Percentiles rank a stretch among this genome's conserved stretches.
These are phyloP conservation scores for Apantesis nais DNA, from an alignment of 2,888 invertebrate genomes.

Conservation along the genomic window DNA sequence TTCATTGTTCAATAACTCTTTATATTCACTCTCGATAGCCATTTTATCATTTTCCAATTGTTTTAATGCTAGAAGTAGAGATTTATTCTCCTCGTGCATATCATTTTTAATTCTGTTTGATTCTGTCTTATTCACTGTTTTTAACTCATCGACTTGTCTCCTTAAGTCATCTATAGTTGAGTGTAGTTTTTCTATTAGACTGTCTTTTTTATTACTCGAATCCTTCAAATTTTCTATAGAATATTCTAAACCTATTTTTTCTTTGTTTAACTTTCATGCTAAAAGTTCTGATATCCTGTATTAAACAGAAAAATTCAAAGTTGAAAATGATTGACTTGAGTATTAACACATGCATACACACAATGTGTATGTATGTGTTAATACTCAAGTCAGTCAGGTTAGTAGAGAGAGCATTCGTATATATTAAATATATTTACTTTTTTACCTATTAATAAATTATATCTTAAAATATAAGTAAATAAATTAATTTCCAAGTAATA, in stretches of 20 bases:
- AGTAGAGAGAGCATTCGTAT: too few relatives aligned
- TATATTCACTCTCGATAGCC: conserved; percentile 76
- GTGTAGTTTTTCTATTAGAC: conserved; percentile 55
- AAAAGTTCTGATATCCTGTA: too few relatives aligned
- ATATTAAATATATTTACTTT: too few relatives aligned
- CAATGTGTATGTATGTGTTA: too few relatives aligned
- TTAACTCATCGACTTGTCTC: conserved; percentile 57
- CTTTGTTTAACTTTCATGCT: conserved; percentile 65
- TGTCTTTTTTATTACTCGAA: conserved; percentile 64
- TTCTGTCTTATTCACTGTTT: conserved; percentile 52
- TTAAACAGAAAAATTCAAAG: too few relatives aligned
- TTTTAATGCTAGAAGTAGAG: conserved; percentile 68
- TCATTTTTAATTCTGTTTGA: conserved; percentile 57
- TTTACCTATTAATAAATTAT: conserved; percentile 18
- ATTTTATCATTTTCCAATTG: conserved; percentile 78
- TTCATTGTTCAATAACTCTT: conserved; percentile 80
- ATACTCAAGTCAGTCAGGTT: too few relatives aligned
- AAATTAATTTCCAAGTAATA: neutral
- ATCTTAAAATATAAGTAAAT: too few relatives aligned
- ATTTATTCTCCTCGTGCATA: conserved; percentile 74
- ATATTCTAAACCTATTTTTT: conserved; percentile 65
- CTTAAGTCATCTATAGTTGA: conserved; percentile 55
- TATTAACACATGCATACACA: too few relatives aligned
- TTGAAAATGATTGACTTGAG: too few relatives aligned
- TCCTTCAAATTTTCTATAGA: conserved; percentile 64